A percentile compares a stretch with the other conserved stretches of the same genome.
These are phyloP conservation scores for Epiblema foenella DNA, from an alignment of 2,888 invertebrate species.

Conservation along the genomic window DNA sequence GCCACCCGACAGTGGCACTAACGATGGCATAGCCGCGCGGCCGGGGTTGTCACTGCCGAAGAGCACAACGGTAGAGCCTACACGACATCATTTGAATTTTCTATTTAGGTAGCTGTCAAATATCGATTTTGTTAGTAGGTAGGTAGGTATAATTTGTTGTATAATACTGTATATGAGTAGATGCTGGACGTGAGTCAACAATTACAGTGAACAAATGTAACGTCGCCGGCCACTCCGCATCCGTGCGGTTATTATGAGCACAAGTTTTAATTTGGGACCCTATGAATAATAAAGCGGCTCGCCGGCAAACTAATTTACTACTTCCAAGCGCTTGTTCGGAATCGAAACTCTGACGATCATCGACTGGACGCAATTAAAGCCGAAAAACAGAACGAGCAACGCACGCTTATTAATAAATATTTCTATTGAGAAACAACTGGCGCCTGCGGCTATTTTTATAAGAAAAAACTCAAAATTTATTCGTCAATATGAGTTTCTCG, in stretches of 20 bases:
- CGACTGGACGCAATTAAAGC: slow-evolving; percentile 74
- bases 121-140: no score
- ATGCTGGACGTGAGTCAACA: no score
- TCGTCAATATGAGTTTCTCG: slow-evolving; percentile 80
- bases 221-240: background rate
- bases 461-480: slow-evolving; percentile 76
- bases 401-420: slow-evolving; percentile 69
- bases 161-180: no score
- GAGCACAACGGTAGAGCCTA: no score
- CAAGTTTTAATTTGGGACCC: slow-evolving; percentile 81
- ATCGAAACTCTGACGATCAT: slow-evolving; percentile 58
- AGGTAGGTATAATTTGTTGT: no score
- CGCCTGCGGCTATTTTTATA: slow-evolving; percentile 74
- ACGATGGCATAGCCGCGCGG: no score
- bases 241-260: slow-evolving; percentile 65
- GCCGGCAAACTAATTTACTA: slow-evolving; percentile 80
- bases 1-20: no score
- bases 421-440: slow-evolving; percentile 73
- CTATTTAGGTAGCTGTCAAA: no score
- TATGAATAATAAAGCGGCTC: slow-evolving; percentile 80
- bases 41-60: no score
- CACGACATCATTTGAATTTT: no score
- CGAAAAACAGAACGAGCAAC: slow-evolving; percentile 75
- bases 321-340: slow-evolving; percentile 62
- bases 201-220: background rate